A percentile compares a stretch with the other conserved stretches of the same genome.
Conservation (phyloP, 2,113 vertebrate species). For the Scartelaos histophorus region DNA sequence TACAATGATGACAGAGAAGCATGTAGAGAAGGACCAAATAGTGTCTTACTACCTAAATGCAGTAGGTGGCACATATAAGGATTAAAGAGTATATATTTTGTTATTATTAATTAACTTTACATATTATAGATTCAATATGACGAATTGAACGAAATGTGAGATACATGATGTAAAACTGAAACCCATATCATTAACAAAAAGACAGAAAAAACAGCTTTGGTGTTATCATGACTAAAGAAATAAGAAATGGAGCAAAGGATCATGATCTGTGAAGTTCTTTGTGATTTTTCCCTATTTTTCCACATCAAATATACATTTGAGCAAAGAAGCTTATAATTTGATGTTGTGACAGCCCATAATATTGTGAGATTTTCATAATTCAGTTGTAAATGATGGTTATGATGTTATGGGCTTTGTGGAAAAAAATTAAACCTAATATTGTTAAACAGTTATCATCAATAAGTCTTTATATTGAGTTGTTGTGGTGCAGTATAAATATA, state of each 20-base stretch:
- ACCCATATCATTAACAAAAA: too few relatives aligned
- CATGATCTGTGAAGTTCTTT: too few relatives aligned
- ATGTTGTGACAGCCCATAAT: too few relatives aligned
- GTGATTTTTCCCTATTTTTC: too few relatives aligned
- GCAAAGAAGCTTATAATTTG: too few relatives aligned
- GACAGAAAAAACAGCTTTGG: too few relatives aligned
- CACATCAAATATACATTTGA: too few relatives aligned
- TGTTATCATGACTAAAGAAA: too few relatives aligned
- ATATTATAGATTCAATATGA: not conserved
- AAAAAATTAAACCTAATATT: not conserved
- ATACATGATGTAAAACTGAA: not conserved
- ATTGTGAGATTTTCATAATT: not conserved
- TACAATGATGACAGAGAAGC: constrained; percentile 11
- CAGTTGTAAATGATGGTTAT: not conserved
- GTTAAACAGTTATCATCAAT: not conserved
- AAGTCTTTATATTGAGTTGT: too few relatives aligned
- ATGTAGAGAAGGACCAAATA: not conserved
- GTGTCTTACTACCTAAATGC: not conserved
- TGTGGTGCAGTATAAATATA: too few relatives aligned
- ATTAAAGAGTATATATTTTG: not conserved
- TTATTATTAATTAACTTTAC: not conserved
- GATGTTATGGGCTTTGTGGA: not conserved
- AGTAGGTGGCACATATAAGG: not conserved
- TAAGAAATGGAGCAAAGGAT: too few relatives aligned
- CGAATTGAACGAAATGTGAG: not conserved